These are phyloP conservation scores for Trichogramma dendrolimi DNA, from an alignment of 2,888 invertebrate genomes.

Conservation along the genomic window DNA sequence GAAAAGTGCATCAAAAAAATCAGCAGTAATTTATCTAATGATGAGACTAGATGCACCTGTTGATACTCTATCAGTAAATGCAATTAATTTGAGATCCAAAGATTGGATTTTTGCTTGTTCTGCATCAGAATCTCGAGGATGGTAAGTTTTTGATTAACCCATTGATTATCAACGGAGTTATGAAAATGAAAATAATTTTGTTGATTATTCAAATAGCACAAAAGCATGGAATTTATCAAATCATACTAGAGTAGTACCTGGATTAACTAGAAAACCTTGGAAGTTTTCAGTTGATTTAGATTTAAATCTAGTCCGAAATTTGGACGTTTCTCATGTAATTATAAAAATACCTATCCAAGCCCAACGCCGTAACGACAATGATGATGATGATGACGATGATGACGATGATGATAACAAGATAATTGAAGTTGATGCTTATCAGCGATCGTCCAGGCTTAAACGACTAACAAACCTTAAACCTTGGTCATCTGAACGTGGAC, in stretches of 20 bases:
- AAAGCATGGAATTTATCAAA: slow-evolving; percentile 61
- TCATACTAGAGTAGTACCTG: slow-evolving; percentile 57
- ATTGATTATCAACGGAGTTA: neutral
- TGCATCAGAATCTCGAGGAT: slow-evolving; percentile 58
- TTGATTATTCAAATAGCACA: too few species aligned
- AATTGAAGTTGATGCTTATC: slow-evolving; percentile 31
- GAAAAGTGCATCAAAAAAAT: slow-evolving; percentile 53
- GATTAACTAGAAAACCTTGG: slow-evolving; percentile 47
- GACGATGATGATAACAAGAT: slow-evolving; percentile 30
- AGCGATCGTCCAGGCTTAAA: slow-evolving; percentile 15
- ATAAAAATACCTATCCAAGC: slow-evolving; percentile 60
- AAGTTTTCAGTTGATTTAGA: slow-evolving; percentile 58
- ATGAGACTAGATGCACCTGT: slow-evolving; percentile 58
- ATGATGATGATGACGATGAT: slow-evolving; percentile 25
- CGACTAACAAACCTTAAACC: slow-evolving; percentile 27
- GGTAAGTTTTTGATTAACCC: slow-evolving; percentile 53
- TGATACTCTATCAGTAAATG: slow-evolving; percentile 63
- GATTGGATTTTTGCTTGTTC: slow-evolving; percentile 79
- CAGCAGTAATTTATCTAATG: slow-evolving; percentile 59
- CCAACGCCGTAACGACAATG: slow-evolving; percentile 34
- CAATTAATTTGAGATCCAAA: slow-evolving; percentile 63
- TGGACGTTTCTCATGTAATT: slow-evolving; percentile 66
- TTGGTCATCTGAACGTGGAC: slow-evolving; percentile 31
- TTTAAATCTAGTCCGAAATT: slow-evolving; percentile 59
- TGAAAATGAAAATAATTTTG: neutral